A percentile compares a stretch with the other conserved stretches of the same genome.
Evolutionary conservation across 2,113 vertebrate species (phyloP).

Genomic region (Dissostichus mawsoni): DNA sequence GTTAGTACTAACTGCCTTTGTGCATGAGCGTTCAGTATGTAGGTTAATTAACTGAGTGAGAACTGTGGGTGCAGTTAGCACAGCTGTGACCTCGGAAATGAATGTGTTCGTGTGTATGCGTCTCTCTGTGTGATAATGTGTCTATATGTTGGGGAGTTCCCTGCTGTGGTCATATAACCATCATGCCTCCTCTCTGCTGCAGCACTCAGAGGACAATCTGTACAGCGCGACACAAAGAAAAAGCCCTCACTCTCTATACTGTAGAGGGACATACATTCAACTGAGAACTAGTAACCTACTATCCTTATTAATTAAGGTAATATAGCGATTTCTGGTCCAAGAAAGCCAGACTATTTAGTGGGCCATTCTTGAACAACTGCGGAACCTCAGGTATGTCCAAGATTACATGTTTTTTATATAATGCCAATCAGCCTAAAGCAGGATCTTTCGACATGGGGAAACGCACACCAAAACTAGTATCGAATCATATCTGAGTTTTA

Average conservation of each 20-base stretch:
- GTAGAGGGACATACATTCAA: background rate
- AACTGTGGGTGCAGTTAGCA: slow-evolving; percentile 43
- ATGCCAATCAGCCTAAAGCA: too few species aligned
- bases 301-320: background rate
- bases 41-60: slow-evolving; percentile 66
- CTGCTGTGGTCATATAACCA: slow-evolving; percentile 56
- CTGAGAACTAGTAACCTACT: background rate
- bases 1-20: slow-evolving; percentile 47
- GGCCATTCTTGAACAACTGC: too few species aligned
- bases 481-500: slow-evolving; percentile 1
- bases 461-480: background rate
- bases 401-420: too few species aligned
- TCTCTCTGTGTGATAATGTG: slow-evolving; percentile 18
- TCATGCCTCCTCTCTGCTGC: slow-evolving; percentile 42
- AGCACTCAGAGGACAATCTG: slow-evolving; percentile 27
- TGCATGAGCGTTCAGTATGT: slow-evolving; percentile 49
- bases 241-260: background rate
- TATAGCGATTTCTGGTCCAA: background rate
- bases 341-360: too few species aligned
- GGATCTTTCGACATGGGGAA: background rate
- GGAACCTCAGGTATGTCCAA: background rate
- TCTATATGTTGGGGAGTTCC: slow-evolving; percentile 41
- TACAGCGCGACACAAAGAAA: slow-evolving; percentile 2
- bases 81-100: slow-evolving; percentile 69
- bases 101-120: background rate